A percentile compares a stretch with the other conserved stretches of the same genome.
phyloP scores from a whole-genome alignment of 2,797 vertebrate species.

The Enoplosus armatus region DNA sequence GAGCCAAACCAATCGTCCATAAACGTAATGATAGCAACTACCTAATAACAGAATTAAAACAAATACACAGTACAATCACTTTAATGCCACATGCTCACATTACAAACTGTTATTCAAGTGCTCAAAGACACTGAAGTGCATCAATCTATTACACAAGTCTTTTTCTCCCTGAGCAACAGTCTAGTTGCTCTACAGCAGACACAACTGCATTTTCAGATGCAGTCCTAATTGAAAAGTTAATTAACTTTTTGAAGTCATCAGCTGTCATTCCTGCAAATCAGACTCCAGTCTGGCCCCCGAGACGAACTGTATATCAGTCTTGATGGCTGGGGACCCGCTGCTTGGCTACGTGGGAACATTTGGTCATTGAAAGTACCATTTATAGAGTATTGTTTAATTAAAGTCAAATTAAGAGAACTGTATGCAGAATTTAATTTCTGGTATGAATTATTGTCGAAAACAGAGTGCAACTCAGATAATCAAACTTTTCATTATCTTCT shows the following conservation, averaged over 20 bases:
- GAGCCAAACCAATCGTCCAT: neutral
- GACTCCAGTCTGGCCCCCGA: conserved; percentile 86
- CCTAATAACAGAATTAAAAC: conserved; percentile 16
- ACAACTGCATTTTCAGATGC: conserved; percentile 87
- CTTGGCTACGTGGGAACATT: conserved; percentile 91
- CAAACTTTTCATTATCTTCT: conserved; percentile 94
- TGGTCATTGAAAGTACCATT: conserved; percentile 94
- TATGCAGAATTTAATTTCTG: conserved; percentile 94
- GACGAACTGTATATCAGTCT: conserved; percentile 90
- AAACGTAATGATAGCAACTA: neutral
- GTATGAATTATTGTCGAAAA: conserved; percentile 92
- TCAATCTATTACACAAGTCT: conserved; percentile 57
- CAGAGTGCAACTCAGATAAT: conserved; percentile 91
- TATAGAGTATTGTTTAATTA: conserved; percentile 98
- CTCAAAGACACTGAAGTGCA: conserved; percentile 55
- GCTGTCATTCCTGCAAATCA: conserved; percentile 94
- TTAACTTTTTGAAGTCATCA: conserved; percentile 98
- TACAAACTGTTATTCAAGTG: conserved; percentile 53
- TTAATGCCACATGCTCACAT: conserved; percentile 39
- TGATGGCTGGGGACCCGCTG: conserved; percentile 90
- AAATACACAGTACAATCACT: conserved; percentile 7
- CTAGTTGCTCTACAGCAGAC: conserved; percentile 79
- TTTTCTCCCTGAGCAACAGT: conserved; percentile 64
- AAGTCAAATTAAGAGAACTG: conserved; percentile 95
- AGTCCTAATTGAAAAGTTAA: conserved; percentile 98